These are phyloP conservation scores for Aphidius colemani DNA, from an alignment of 2,888 invertebrate genomes.

Conservation along the genomic window DNA sequence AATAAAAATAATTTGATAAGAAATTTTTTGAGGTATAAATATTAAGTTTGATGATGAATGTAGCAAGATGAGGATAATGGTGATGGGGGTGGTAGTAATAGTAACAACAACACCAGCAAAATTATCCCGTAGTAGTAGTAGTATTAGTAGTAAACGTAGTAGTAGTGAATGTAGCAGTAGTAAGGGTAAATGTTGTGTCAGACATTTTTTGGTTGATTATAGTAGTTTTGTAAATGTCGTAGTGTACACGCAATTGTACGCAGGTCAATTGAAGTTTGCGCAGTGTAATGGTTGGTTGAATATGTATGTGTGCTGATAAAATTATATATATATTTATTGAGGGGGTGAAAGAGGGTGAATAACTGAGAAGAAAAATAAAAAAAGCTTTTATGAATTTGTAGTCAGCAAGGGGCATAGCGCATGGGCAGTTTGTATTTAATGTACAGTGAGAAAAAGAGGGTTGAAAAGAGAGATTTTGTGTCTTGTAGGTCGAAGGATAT, in stretches of 20 bases:
- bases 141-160: slow-evolving; percentile 20
- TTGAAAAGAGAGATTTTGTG: too few species aligned
- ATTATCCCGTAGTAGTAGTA: too few species aligned
- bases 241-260: slow-evolving; percentile 52
- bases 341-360: background rate
- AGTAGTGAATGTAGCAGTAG: slow-evolving; percentile 39
- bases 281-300: slow-evolving; percentile 22
- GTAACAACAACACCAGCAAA: background rate
- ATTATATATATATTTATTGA: background rate
- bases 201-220: slow-evolving; percentile 35
- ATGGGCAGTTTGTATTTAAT: too few species aligned
- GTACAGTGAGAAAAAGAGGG: too few species aligned
- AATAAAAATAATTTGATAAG: too few species aligned
- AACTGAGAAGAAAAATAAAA: background rate
- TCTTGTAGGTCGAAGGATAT: too few species aligned
- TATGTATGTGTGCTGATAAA: background rate
- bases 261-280: slow-evolving; percentile 36
- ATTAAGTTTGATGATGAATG: too few species aligned
- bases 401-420: background rate
- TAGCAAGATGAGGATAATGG: background rate
- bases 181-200: slow-evolving; percentile 35
- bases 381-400: background rate
- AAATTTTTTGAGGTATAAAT: too few species aligned
- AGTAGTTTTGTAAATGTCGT: slow-evolving; percentile 43
- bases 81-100: background rate